These are phyloP conservation scores for Brachyopa scutellaris DNA, from an alignment of 2,888 invertebrate genomes.

Conservation along the genomic window DNA sequence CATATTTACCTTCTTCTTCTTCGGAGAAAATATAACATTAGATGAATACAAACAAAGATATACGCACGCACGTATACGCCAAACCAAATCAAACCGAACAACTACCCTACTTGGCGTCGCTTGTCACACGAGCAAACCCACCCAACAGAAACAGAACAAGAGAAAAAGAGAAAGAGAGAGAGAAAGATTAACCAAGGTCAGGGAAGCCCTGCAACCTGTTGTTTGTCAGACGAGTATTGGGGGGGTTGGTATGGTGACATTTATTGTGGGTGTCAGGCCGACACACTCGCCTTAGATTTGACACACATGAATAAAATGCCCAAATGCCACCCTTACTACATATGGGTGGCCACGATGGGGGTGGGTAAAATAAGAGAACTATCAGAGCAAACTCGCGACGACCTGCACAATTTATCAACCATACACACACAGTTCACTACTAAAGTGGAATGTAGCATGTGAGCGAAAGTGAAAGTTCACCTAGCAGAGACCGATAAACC, in stretches of 20 bases:
- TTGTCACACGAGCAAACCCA: slow-evolving; percentile 64
- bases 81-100: slow-evolving; percentile 14
- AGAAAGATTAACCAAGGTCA: slow-evolving; percentile 70
- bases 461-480: slow-evolving; percentile 67
- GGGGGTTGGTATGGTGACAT: slow-evolving; percentile 44
- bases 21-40: slow-evolving; percentile 28
- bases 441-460: slow-evolving; percentile 19
- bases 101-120: slow-evolving; percentile 55
- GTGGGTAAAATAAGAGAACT: slow-evolving; percentile 36
- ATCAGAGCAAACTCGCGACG: slow-evolving; percentile 47
- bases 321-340: slow-evolving; percentile 14
- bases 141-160: slow-evolving; percentile 47
- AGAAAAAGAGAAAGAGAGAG: slow-evolving; percentile 45
- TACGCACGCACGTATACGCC: slow-evolving; percentile 39
- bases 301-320: slow-evolving; percentile 59
- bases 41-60: slow-evolving; percentile 24
- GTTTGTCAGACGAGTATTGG: slow-evolving; percentile 50
- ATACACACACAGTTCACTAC: not conserved
- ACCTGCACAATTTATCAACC: slow-evolving; percentile 40
- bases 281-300: slow-evolving; percentile 61
- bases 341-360: not conserved
- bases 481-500: slow-evolving; percentile 51
- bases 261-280: slow-evolving; percentile 59
- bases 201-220: slow-evolving; percentile 72
- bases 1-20: slow-evolving; percentile 53